These are phyloP conservation scores for Gopherus flavomarginatus DNA, from an alignment of 2,113 vertebrate species.

Conservation along the genomic window DNA sequence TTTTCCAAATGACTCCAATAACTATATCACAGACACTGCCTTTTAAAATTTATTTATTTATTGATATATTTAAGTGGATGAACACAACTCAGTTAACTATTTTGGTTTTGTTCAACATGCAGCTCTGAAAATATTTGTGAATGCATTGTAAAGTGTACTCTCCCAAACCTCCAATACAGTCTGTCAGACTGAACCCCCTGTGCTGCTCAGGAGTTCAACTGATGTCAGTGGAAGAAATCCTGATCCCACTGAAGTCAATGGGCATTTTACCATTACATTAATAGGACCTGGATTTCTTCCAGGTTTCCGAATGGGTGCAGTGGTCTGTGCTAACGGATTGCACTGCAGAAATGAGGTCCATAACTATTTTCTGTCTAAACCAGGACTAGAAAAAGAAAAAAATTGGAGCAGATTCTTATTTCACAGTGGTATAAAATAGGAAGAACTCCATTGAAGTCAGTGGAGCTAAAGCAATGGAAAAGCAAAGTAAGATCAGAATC, in stretches of 20 bases:
- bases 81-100: neutral
- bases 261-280: neutral
- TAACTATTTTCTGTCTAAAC: neutral
- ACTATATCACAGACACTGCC: neutral
- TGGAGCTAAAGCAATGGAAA: neutral
- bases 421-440: neutral
- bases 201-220: neutral
- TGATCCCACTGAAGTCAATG: neutral
- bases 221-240: neutral
- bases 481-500: neutral
- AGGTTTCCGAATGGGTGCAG: neutral
- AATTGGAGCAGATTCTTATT: neutral
- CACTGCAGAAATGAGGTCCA: neutral
- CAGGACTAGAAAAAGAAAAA: neutral
- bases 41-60: neutral
- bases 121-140: neutral
- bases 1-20: constrained; percentile 10
- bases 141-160: neutral
- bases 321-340: neutral
- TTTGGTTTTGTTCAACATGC: neutral
- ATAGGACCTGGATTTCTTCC: neutral
- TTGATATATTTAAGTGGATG: neutral
- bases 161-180: neutral
- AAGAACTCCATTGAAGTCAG: neutral
- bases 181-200: neutral